phyloP scores from a whole-genome alignment of 2,113 vertebrate genomes.

The Callocephalon fimbriatum region DNA sequence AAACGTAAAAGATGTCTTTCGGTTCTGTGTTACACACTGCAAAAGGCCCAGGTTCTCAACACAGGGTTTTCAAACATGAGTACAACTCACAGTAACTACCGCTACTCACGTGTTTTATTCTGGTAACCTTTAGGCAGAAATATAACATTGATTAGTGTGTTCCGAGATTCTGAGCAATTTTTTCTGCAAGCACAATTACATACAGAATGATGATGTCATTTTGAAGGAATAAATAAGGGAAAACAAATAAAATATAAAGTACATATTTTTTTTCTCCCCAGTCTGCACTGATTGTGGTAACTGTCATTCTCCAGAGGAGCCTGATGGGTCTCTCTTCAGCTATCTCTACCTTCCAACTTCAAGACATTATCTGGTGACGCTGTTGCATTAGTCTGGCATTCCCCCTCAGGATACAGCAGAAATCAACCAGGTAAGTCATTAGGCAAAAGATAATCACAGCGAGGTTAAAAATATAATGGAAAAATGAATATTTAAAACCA shows the following conservation, averaged over 20 bases:
- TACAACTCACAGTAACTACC: background rate
- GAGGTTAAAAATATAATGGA: constrained; percentile 60
- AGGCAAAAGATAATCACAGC: constrained; percentile 18
- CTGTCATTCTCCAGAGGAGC: background rate
- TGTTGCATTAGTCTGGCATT: background rate
- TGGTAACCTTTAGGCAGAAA: background rate
- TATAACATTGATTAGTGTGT: background rate
- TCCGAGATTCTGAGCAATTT: background rate
- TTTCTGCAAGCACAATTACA: background rate
- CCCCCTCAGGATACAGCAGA: constrained; percentile 2
- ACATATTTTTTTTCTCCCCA: background rate
- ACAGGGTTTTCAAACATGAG: background rate
- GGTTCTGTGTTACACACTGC: background rate
- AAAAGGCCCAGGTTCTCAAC: background rate
- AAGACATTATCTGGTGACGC: background rate
- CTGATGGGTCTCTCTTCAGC: background rate
- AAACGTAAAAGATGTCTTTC: background rate
- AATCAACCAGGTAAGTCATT: constrained; percentile 29
- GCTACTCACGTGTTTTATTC: background rate
- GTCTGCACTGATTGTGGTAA: background rate
- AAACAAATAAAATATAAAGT: background rate
- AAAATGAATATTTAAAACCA: constrained; percentile 59
- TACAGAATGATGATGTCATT: background rate
- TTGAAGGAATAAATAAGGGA: background rate
- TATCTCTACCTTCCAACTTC: background rate